These are phyloP conservation scores for Miltochrista miniata DNA, from an alignment of 2,888 invertebrate species.

Conservation along the genomic window DNA sequence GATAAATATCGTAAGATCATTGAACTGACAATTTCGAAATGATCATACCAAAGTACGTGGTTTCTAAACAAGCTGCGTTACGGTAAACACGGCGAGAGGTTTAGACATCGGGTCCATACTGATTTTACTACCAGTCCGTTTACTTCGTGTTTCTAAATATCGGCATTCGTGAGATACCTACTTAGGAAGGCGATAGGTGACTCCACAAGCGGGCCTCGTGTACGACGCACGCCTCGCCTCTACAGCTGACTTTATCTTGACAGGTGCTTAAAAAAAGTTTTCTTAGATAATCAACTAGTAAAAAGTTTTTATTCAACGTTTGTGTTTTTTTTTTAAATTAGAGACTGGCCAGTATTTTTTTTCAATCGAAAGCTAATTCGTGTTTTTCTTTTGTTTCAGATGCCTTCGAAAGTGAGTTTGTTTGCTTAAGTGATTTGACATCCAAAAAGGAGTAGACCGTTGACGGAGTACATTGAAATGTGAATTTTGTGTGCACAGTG, in stretches of 20 bases:
- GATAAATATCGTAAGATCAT: slow-evolving; percentile 40
- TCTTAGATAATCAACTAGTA: slow-evolving; percentile 9
- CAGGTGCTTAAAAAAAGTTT: slow-evolving; percentile 47
- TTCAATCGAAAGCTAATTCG: slow-evolving; percentile 32
- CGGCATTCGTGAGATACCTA: slow-evolving; percentile 61
- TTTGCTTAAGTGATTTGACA: slow-evolving; percentile 65
- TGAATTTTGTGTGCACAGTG: slow-evolving; percentile 74
- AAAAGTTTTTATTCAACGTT: neutral
- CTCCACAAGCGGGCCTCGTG: slow-evolving; percentile 62
- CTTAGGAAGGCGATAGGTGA: slow-evolving; percentile 59
- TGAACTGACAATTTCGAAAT: slow-evolving; percentile 41
- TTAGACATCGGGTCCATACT: slow-evolving; percentile 65
- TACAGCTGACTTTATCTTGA: slow-evolving; percentile 37
- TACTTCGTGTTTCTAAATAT: slow-evolving; percentile 69
- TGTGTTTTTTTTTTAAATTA: neutral
- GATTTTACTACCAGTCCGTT: slow-evolving; percentile 55
- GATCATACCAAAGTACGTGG: slow-evolving; percentile 29
- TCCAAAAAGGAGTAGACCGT: slow-evolving; percentile 45
- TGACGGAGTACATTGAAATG: slow-evolving; percentile 69
- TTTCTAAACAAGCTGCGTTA: slow-evolving; percentile 42
- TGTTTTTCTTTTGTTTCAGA: slow-evolving; percentile 76
- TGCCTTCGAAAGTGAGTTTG: slow-evolving; percentile 69
- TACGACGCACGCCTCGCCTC: slow-evolving; percentile 66
- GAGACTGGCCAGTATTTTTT: neutral
- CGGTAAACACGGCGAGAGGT: slow-evolving; percentile 45